Percentiles rank a stretch among this genome's conserved stretches.
Conservation (phyloP, 2,888 invertebrate species). For the Branchellion lobata region DNA sequence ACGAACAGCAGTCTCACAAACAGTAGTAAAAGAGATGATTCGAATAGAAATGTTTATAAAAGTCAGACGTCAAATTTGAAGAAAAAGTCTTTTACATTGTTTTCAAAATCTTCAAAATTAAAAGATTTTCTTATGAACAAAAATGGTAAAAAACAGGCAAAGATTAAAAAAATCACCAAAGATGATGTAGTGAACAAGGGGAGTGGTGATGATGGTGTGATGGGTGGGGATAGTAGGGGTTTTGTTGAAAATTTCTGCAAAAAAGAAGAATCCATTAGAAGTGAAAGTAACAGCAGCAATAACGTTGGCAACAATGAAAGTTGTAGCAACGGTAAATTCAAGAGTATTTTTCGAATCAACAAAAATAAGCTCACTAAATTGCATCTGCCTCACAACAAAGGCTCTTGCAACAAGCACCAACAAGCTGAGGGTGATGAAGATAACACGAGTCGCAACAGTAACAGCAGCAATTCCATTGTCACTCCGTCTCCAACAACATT, state of each 20-base stretch:
- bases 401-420: background rate
- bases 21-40: too few relatives aligned
- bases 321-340: background rate
- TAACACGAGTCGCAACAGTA: background rate
- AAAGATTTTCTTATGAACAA: background rate
- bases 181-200: background rate
- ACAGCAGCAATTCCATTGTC: background rate
- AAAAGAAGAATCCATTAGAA: too few relatives aligned
- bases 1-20: too few relatives aligned
- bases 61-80: background rate
- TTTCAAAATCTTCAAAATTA: conserved; percentile 1
- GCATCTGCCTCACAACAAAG: background rate
- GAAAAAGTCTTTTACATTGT: conserved; percentile 10
- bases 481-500: background rate
- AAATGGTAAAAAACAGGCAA: background rate
- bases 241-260: too few relatives aligned
- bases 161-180: background rate
- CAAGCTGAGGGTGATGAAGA: background rate
- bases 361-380: conserved; percentile 6
- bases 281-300: too few relatives aligned
- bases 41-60: too few relatives aligned
- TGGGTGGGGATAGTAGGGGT: too few relatives aligned
- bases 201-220: background rate
- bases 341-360: background rate
- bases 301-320: background rate